Conservation (phyloP, 2,888 invertebrate genomes). For the Sclerodermus sp. region DNA sequence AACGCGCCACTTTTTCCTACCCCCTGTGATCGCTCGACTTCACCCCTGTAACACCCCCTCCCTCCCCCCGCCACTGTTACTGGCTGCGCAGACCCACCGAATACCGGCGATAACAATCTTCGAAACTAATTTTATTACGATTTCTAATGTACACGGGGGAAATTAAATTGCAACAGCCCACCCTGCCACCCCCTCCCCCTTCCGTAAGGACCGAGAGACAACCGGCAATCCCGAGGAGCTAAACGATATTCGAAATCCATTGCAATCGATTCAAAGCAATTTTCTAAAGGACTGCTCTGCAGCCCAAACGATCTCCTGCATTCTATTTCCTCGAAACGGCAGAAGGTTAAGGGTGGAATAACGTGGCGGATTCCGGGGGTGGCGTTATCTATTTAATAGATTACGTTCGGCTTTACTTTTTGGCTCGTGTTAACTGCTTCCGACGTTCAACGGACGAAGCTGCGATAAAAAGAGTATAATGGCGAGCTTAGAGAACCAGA, state of each 20-base stretch:
- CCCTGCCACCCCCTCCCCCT: slow-evolving; percentile 1
- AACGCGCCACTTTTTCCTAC: not conserved
- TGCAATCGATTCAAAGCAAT: too few relatives aligned
- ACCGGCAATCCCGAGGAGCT: too few relatives aligned
- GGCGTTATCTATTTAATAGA: slow-evolving; percentile 43
- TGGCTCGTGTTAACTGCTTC: slow-evolving; percentile 35
- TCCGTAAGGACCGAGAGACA: too few relatives aligned
- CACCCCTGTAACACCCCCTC: slow-evolving; percentile 1
- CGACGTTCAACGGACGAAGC: slow-evolving; percentile 11
- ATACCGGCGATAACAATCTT: slow-evolving; percentile 20
- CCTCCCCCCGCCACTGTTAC: slow-evolving; percentile 1
- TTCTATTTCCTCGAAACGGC: not conserved
- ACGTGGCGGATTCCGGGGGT: not conserved
- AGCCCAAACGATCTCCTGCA: too few relatives aligned
- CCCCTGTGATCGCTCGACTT: not conserved
- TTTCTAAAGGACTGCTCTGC: too few relatives aligned
- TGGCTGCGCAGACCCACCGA: slow-evolving; percentile 14
- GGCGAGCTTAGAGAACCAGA: slow-evolving; percentile 7
- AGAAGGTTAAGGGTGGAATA: too few relatives aligned
- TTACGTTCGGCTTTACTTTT: slow-evolving; percentile 37
- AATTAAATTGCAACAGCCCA: too few relatives aligned
- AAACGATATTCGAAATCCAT: too few relatives aligned
- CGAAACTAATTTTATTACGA: too few relatives aligned
- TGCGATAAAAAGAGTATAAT: slow-evolving; percentile 7
- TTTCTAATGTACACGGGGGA: too few relatives aligned